Base-by-base conservation (phyloP, 2,113 vertebrate genomes). In the Aleadryas rufinucha region DNA sequence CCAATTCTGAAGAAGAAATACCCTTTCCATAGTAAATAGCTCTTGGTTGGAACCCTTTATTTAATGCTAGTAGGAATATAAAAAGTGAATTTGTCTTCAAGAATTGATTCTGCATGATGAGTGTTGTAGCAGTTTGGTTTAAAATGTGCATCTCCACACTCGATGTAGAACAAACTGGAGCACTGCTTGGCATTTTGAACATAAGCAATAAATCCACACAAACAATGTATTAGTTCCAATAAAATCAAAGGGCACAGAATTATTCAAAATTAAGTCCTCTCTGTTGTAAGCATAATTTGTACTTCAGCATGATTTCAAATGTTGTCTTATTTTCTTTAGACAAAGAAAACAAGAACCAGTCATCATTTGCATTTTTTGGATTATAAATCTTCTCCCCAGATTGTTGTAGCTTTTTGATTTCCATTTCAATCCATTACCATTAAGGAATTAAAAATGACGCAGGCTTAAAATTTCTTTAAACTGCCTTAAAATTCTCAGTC, bases 381-480 rank as follows among this genome's bases (percentile, higher is more conserved):
- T 95, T 94, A 90, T n/a, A 92, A 93, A 50, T 89, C 69, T 87
- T 71, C 56, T 63, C 30, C 31, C 35, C 44, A 70, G 54, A 95
- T 72, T 80, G 54, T 49, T 66, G 83, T 17, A 64, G 49, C 42
- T 93, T 91, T 92, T 90, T 79, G 72, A 90, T 90, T 95, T 94
- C 89, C 45, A 75, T 95, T 95, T 86, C 72, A 90, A 89, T 52
- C 79, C 61, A 75, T 90, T 84, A 83, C 64, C 87, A 84, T 87
- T 90, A 95, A 70, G 47, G 76, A 61, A 95, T 95, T 95, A 93
- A 68, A 93, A 89, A 87, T 56, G 52, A 42, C 0, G 0, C 61
- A 68, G 65, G 63, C 89, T 95, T 97, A 88, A 77, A 74, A 42
- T 89, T 93, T 94, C 81, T 95, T 77, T 88, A 91, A 94, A 93